A percentile compares a stretch with the other conserved stretches of the same genome.
phyloP scores from a whole-genome alignment of 2,888 invertebrate species.

The Nipponacmea schrenckii region DNA sequence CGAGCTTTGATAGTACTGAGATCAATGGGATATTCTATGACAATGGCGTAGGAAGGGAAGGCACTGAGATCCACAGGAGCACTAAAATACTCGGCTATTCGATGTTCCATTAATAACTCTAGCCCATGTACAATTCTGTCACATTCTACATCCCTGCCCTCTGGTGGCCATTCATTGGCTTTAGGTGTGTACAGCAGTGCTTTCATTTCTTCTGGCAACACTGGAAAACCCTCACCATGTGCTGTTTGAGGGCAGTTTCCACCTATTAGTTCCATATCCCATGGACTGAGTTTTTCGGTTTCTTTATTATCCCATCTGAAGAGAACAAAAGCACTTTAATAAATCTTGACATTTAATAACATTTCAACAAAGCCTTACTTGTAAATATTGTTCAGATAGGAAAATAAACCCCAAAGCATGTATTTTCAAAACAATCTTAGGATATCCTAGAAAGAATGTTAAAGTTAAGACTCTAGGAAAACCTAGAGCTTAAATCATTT shows the following conservation, averaged over 20 bases:
- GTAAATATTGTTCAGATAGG: too few species aligned
- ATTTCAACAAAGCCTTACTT: too few species aligned
- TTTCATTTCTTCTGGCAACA: slow-evolving; percentile 83
- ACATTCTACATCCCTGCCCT: slow-evolving; percentile 83
- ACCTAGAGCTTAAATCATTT: too few species aligned
- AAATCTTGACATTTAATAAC: too few species aligned
- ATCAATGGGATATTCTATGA: slow-evolving; percentile 95
- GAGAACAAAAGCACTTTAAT: slow-evolving; percentile 11
- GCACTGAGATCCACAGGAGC: slow-evolving; percentile 92
- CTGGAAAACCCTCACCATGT: slow-evolving; percentile 78
- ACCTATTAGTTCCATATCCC: slow-evolving; percentile 90
- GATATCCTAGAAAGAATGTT: too few species aligned
- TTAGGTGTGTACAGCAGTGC: slow-evolving; percentile 80
- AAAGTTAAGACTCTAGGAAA: too few species aligned
- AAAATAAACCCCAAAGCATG: too few species aligned
- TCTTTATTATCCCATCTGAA: slow-evolving; percentile 91
- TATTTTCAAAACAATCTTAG: too few species aligned
- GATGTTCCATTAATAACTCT: slow-evolving; percentile 83
- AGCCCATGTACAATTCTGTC: slow-evolving; percentile 78
- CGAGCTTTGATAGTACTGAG: slow-evolving; percentile 87
- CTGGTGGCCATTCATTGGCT: slow-evolving; percentile 77
- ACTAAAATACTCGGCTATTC: slow-evolving; percentile 91
- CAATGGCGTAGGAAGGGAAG: slow-evolving; percentile 88
- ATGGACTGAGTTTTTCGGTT: slow-evolving; percentile 86
- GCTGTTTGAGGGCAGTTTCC: slow-evolving; percentile 46